Percentiles rank a stretch among this genome's conserved stretches.
Conservation (phyloP, 2,113 vertebrate species). For the Pelodiscus sinensis region DNA sequence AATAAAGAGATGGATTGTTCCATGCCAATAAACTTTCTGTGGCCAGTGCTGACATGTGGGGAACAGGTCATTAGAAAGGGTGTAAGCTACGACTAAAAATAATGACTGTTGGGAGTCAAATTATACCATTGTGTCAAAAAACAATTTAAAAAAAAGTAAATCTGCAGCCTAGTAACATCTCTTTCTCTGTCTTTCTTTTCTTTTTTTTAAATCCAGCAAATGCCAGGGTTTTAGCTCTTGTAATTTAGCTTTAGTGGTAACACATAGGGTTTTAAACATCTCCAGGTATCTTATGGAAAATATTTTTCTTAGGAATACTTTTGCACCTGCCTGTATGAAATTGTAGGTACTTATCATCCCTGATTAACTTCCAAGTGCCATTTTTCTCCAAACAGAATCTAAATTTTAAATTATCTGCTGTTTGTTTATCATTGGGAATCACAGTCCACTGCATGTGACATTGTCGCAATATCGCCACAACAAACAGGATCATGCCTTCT, state of each 20-base stretch:
- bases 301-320: neutral
- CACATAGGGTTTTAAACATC: neutral
- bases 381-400: neutral
- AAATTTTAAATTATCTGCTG: neutral
- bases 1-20: rapidly evolving
- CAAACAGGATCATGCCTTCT: neutral
- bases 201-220: neutral
- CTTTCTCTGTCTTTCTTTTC: neutral
- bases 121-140: neutral
- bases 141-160: neutral
- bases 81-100: conserved; percentile 4
- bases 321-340: too few relatives aligned
- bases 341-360: neutral
- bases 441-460: neutral
- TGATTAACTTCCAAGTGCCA: neutral
- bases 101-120: neutral
- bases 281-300: neutral
- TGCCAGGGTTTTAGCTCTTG: neutral
- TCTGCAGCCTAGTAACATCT: neutral
- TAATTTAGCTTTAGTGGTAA: neutral
- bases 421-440: neutral
- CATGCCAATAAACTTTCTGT: neutral
- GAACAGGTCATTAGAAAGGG: neutral
- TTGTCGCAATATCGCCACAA: neutral
- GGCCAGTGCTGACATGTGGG: neutral